Evolutionary conservation across 2,888 invertebrate genomes (phyloP).

Genomic region (Cantharis nigra): DNA sequence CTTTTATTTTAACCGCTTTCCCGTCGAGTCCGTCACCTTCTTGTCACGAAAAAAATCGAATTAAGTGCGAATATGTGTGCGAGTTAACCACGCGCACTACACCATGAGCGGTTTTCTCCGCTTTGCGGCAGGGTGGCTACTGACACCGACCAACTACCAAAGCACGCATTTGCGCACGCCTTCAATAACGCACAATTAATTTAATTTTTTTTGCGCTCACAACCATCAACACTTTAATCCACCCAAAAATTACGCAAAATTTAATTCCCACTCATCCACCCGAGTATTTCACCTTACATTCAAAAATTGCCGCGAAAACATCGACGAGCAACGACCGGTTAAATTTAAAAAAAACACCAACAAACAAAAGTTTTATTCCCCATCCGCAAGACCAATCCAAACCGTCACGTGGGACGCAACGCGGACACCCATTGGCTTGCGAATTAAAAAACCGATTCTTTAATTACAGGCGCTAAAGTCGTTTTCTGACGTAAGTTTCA

Average conservation of each 20-base stretch:
- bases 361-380: not conserved
- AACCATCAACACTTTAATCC: not conserved
- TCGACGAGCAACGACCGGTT: not conserved
- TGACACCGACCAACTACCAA: constrained; percentile 7
- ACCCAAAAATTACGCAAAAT: not conserved
- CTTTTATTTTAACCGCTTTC: constrained; percentile 1
- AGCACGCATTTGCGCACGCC: constrained; percentile 23
- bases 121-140: constrained; percentile 32
- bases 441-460: not conserved
- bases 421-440: not conserved
- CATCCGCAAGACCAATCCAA: not conserved
- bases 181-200: constrained; percentile 7
- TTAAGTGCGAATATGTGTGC: not conserved
- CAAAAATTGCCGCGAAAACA: not conserved
- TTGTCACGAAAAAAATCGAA: constrained; percentile 5
- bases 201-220: constrained; percentile 4
- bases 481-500: not conserved
- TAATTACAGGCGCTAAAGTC: not conserved
- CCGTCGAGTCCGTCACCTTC: constrained; percentile 12
- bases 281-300: not conserved
- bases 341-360: not conserved
- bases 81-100: constrained; percentile 18
- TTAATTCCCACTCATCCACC: not conserved
- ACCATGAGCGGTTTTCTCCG: constrained; percentile 25
- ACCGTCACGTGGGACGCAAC: not conserved